Conservation (phyloP, 2,888 invertebrate species). For the Ceriagrion tenellum region DNA sequence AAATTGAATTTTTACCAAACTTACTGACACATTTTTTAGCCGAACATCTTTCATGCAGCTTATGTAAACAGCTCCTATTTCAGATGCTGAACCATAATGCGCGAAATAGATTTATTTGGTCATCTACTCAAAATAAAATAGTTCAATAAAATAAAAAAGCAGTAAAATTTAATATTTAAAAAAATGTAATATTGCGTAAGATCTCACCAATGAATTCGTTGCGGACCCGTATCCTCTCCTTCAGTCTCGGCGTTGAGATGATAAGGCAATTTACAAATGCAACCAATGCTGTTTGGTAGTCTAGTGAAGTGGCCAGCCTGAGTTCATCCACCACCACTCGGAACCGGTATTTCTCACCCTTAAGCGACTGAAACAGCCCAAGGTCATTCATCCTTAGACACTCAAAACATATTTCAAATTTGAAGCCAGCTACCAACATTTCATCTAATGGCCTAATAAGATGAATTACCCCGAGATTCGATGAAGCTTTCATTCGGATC, state of each 20-base stretch:
- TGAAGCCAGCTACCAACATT: not conserved
- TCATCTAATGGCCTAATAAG: not conserved
- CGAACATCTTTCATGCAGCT: too few relatives aligned
- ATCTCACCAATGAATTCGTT: constrained; percentile 96
- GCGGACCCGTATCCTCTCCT: constrained; percentile 91
- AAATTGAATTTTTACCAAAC: too few relatives aligned
- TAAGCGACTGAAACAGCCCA: constrained; percentile 84
- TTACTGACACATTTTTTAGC: too few relatives aligned
- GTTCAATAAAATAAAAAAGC: not conserved
- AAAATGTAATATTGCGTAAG: not conserved
- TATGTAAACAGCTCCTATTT: too few relatives aligned
- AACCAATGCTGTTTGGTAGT: constrained; percentile 94
- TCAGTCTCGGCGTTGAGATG: constrained; percentile 91
- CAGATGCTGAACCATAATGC: too few relatives aligned
- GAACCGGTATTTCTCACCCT: constrained; percentile 93
- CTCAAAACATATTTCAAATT: not conserved
- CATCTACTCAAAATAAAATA: not conserved
- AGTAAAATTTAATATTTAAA: too few relatives aligned
- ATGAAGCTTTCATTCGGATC: not conserved
- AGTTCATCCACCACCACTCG: constrained; percentile 93
- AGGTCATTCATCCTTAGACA: constrained; percentile 41
- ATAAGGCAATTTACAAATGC: constrained; percentile 98
- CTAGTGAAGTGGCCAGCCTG: constrained; percentile 87
- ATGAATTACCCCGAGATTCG: not conserved
- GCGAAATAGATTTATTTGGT: not conserved